Evolutionary conservation across 2,113 vertebrate genomes (phyloP).

Genomic region (Paradoxurus hermaphroditus): DNA sequence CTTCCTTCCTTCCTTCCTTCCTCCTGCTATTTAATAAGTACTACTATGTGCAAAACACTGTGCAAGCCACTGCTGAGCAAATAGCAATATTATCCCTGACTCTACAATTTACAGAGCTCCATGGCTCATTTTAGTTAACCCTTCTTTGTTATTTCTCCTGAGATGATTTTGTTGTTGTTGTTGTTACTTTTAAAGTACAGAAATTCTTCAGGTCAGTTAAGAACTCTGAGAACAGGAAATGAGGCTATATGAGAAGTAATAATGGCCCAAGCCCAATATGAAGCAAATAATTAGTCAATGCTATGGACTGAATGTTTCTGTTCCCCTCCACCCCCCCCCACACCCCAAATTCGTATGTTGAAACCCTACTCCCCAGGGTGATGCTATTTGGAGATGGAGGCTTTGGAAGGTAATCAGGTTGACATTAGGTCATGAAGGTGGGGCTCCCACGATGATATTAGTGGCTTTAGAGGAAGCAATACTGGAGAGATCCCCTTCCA

Average conservation of each 20-base stretch:
- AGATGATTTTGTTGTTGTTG: neutral
- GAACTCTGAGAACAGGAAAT: neutral
- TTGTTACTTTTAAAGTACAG: neutral
- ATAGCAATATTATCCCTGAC: neutral
- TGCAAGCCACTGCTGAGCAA: neutral
- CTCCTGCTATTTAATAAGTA: neutral
- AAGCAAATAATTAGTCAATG: neutral
- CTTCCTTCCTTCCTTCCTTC: too few relatives aligned
- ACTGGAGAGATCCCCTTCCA: neutral
- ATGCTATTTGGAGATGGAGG: neutral
- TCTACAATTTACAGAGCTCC: neutral
- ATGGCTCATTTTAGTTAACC: neutral
- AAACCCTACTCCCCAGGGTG: neutral
- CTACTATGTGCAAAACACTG: neutral
- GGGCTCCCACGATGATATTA: neutral
- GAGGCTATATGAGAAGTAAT: neutral
- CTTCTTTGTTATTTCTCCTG: slow-evolving; percentile 4
- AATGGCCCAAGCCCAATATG: neutral
- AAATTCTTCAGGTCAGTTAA: neutral
- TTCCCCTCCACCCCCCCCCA: neutral
- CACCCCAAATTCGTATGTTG: neutral
- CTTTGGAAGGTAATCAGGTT: neutral
- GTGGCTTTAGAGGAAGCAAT: neutral
- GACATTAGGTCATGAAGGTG: neutral
- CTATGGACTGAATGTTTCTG: neutral